Percentiles rank a stretch among this genome's conserved stretches.
phyloP scores from a whole-genome alignment of 2,113 vertebrate genomes.

The Diglossa brunneiventris region DNA sequence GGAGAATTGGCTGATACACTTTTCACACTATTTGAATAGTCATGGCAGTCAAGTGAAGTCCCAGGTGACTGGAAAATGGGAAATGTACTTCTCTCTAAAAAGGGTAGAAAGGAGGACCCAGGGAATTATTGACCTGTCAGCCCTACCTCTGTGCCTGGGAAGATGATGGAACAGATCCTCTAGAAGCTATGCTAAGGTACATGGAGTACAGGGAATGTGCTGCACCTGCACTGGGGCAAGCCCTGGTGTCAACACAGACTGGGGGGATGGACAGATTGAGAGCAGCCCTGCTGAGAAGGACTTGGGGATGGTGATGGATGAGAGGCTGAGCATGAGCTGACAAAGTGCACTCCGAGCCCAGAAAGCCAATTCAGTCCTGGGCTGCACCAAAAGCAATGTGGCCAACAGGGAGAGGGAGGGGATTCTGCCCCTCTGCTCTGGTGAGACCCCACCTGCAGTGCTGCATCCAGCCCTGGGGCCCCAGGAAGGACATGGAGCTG shows the following conservation, averaged over 20 bases:
- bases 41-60: background rate
- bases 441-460: background rate
- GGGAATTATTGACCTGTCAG: background rate
- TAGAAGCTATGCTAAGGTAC: background rate
- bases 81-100: background rate
- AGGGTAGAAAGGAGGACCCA: background rate
- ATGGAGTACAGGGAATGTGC: background rate
- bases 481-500: background rate
- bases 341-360: accelerated
- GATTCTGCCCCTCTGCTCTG: background rate
- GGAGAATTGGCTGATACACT: background rate
- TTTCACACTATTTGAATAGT: background rate
- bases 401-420: accelerated
- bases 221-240: background rate
- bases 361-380: accelerated
- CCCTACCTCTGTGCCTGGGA: background rate
- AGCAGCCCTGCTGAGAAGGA: background rate
- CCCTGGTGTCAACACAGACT: background rate
- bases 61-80: background rate
- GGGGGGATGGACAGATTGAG: accelerated
- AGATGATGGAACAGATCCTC: background rate
- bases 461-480: background rate
- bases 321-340: background rate
- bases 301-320: background rate
- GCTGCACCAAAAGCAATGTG: accelerated